A percentile compares a stretch with the other conserved stretches of the same genome.
These are phyloP conservation scores for Lindbergichthys nudifrons DNA, from an alignment of 2,797 vertebrate genomes.

Conservation along the genomic window DNA sequence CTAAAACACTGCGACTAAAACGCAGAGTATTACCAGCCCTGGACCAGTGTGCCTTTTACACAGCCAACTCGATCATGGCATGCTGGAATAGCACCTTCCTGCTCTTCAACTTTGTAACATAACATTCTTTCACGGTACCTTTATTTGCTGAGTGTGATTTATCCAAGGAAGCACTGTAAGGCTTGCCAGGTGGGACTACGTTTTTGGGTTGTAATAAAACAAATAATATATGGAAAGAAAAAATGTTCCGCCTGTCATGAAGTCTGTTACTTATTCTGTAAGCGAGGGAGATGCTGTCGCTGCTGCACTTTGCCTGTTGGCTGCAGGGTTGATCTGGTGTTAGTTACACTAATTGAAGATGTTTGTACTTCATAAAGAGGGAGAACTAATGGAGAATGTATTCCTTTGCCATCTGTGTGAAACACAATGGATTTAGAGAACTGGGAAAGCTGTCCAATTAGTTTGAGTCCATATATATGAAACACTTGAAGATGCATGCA, in stretches of 20 bases:
- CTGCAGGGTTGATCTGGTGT: constrained; percentile 41
- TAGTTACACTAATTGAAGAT: constrained; percentile 60
- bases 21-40: constrained; percentile 50
- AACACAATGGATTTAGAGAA: constrained; percentile 37
- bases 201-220: constrained; percentile 43
- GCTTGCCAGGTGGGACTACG: constrained; percentile 16
- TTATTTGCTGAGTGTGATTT: constrained; percentile 45
- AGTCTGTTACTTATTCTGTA: constrained; percentile 37
- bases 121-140: constrained; percentile 35
- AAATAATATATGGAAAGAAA: constrained; percentile 42
- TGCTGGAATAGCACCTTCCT: constrained; percentile 38
- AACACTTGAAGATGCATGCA: constrained; percentile 3
- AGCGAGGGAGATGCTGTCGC: background rate
- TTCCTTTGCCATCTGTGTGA: constrained; percentile 48
- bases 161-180: constrained; percentile 15
- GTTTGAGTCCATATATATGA: background rate
- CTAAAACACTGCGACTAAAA: constrained; percentile 39
- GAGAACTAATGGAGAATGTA: constrained; percentile 44
- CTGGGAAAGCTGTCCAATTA: constrained; percentile 2
- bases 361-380: constrained; percentile 37
- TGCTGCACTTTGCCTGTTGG: constrained; percentile 27
- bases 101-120: constrained; percentile 32
- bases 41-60: constrained; percentile 39
- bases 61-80: constrained; percentile 59
- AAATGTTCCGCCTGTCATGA: constrained; percentile 25